These are phyloP conservation scores for Peromyscus melanophrys DNA, from an alignment of 2,797 vertebrate species.

Conservation along the genomic window DNA sequence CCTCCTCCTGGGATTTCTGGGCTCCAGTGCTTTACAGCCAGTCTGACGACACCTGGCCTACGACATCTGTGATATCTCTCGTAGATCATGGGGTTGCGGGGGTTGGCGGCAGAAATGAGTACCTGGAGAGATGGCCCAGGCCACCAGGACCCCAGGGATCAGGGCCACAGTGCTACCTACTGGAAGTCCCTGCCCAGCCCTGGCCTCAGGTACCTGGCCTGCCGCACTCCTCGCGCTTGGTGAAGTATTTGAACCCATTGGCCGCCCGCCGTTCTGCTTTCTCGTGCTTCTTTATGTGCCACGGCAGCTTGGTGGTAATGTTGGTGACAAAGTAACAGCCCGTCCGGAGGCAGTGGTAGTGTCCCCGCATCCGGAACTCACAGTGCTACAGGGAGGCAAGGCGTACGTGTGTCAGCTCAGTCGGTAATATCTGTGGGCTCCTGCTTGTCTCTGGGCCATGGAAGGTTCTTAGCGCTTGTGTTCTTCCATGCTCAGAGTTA, in stretches of 20 bases:
- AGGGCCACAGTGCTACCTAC: neutral
- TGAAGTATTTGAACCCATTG: constrained; percentile 99
- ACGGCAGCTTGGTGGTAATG: constrained; percentile 99
- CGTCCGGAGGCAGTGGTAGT: constrained; percentile 98
- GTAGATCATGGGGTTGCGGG: neutral
- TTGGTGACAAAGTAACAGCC: constrained; percentile 99
- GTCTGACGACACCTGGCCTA: neutral
- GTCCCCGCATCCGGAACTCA: constrained; percentile 99
- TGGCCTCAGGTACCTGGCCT: constrained; percentile 91
- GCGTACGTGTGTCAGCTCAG: neutral
- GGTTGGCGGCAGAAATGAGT: neutral
- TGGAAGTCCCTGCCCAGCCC: neutral
- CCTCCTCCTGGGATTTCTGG: neutral
- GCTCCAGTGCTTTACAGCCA: neutral
- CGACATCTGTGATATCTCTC: neutral
- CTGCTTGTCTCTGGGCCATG: neutral
- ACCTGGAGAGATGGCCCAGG: neutral
- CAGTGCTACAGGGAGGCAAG: constrained; percentile 92
- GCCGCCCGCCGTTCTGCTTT: constrained; percentile 98
- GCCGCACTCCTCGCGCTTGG: constrained; percentile 99
- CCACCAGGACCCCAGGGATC: neutral
- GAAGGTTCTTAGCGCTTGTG: neutral
- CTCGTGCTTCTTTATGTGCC: constrained; percentile 99
- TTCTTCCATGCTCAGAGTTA: neutral
- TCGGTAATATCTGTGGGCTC: accelerated